Base-by-base conservation (phyloP, 2,888 invertebrate genomes). In the Isotomurus palustris region DNA sequence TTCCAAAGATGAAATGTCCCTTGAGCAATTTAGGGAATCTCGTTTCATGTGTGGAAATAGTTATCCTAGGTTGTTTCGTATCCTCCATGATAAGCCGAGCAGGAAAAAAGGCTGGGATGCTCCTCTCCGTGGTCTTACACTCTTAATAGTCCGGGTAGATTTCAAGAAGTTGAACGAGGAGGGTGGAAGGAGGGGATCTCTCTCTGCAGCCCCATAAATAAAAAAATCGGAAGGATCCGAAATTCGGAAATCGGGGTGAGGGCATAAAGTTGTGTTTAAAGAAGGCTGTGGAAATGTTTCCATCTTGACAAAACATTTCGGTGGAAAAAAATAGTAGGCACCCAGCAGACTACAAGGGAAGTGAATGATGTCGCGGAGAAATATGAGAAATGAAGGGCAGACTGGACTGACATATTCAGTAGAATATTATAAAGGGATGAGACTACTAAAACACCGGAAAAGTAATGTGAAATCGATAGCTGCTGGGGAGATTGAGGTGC, bases 31-130 rank as follows among this genome's bases (percentile, higher is more conserved):
- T 50, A 44, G 50, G 12, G 50, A 50, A 43, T 50, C 50, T 56
- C 55, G 41, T 55, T 56, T 35, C 56, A 56, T 56, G 56, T 56
- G 50, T 56, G 35, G 56, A 17, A 49, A 41, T 50, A 43, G 50
- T 56, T 50, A 40, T 14, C 29, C 28, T 14, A 44, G n/a, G 29
- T 44, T n/a, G 43, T 28, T 22, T 21, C 32, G 19, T n/a, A 32
- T 19, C 22, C n/a, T 35, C 17, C 17, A 10, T 24, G 21, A 35
- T 24, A 51, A 25, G 40, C 36, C 10, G 50, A 35, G 24, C n/a
- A 32, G 35, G 49, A 27, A 22, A 19, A 38, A 27, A 24, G 36
- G 51, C 38, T 36, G 22, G 36, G 25, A 25, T 40, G 28, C 51
- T 49, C 49, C 19, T 51, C 6, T 51, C 14, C 17, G 32, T 8